A percentile compares a stretch with the other conserved stretches of the same genome.
Conservation (phyloP, 2,113 vertebrate genomes). For the Sinocyclocheilus anophthalmus region DNA sequence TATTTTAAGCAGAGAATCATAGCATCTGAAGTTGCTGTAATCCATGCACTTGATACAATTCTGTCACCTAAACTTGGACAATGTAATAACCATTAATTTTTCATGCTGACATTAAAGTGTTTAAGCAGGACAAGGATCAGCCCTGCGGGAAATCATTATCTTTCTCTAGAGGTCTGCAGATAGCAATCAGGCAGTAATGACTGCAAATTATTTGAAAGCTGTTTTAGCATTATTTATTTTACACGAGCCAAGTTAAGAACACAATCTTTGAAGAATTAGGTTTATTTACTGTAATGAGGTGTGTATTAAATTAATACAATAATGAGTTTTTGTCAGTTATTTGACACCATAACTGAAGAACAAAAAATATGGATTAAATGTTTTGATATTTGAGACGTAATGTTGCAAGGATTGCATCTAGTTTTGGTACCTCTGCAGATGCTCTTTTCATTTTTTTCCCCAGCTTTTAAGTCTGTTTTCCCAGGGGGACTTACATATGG, state of each 20-base stretch:
- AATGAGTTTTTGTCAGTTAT: neutral
- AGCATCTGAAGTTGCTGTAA: neutral
- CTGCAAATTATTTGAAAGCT: slow-evolving; percentile 29
- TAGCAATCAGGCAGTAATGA: slow-evolving; percentile 31
- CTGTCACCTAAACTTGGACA: slow-evolving; percentile 8
- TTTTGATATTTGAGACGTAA: neutral
- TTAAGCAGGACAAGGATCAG: slow-evolving; percentile 37
- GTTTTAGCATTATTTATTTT: slow-evolving; percentile 12
- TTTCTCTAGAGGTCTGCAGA: slow-evolving; percentile 33
- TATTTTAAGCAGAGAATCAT: neutral
- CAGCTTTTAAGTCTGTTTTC: neutral
- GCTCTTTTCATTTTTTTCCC: neutral
- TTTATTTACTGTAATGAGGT: neutral
- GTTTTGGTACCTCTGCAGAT: neutral
- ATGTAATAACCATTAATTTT: slow-evolving; percentile 15
- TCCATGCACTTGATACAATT: neutral
- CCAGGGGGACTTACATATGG: neutral
- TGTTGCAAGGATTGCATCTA: neutral
- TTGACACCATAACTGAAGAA: neutral
- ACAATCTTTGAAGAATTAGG: neutral
- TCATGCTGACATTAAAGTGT: slow-evolving; percentile 29
- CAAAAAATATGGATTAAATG: neutral
- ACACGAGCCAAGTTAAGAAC: neutral
- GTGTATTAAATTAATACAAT: neutral
- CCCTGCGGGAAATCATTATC: slow-evolving; percentile 33